Evolutionary conservation across 2,113 vertebrate genomes (phyloP), one percentile per base, ranked within the genome.

Genomic region (Rhinoptilus africanus): DNA sequence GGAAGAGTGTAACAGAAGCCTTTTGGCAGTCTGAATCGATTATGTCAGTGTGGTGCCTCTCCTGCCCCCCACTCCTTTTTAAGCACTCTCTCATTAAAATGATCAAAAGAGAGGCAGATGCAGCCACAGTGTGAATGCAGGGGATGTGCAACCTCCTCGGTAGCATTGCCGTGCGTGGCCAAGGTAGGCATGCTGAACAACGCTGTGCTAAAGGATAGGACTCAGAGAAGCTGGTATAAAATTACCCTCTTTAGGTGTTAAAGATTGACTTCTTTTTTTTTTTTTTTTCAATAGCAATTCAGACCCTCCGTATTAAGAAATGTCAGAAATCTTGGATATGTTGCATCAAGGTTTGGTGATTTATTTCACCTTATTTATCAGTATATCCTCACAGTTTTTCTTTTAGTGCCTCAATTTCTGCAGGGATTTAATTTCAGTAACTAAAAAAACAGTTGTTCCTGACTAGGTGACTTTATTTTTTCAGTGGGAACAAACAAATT

Each of bases 91-190:
- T 95, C 87, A 95, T 95, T 96, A 91, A 76, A 64, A 60, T 37
- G 69, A 93, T 96, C 96, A 93, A 73, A 92, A 76, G 89, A 57
- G 84, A 93, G 78, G 92, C 94, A 95, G 93, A 82, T 96, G 96
- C 89, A 91, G 92, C 84, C 94, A 22, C 94, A 91, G 93, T 93
- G 81, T 89, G 96, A 96, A 48, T 51, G 89, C 89, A 59, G 89
- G 64, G 89, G 73, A 54, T 47, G 56, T 59, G 57, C 71, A 69
- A 2, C 85, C 82, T 90, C 71, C 39, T 35, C 7, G 74, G 72
- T 4, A 30, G 85, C 72, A 1, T 57, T 78, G 73, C 76, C n/a
- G 3, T 47, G 39, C 1, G 0, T 59, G 47, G 68, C 84, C 73
- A 81, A 74, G 83, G 56, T 74, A 14, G 59, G 41, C 10, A 1